phyloP scores from a whole-genome alignment of 2,797 vertebrate genomes.

The Streptopelia turtur region DNA sequence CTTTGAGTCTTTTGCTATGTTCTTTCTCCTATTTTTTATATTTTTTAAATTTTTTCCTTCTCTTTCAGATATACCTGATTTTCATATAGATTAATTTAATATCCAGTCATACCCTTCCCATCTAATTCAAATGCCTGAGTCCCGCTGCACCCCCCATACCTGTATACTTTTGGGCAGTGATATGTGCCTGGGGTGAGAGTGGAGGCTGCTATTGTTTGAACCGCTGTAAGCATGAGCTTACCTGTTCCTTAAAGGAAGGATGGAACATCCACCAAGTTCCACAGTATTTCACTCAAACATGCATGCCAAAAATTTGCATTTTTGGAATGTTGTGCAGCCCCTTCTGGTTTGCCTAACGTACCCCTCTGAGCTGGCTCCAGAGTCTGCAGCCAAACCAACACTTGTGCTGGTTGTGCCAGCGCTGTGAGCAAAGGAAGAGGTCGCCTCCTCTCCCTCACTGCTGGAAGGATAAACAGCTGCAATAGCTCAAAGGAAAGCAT shows the following conservation, averaged over 20 bases:
- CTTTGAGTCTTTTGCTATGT: background rate
- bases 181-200: background rate
- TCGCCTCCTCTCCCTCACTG: background rate
- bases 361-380: background rate
- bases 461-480: conserved; percentile 26
- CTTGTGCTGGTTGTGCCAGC: background rate
- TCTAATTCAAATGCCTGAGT: background rate
- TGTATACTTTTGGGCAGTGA: accelerated
- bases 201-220: background rate
- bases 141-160: background rate
- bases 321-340: background rate
- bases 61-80: background rate
- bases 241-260: background rate
- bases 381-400: background rate
- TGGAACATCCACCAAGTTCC: background rate
- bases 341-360: background rate
- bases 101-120: background rate
- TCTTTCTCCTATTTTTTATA: background rate
- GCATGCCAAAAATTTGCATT: background rate
- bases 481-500: background rate
- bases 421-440: background rate
- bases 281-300: background rate
- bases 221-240: background rate
- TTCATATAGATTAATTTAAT: background rate
- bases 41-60: background rate